Base-by-base conservation (phyloP, 2,888 invertebrate species). In the Gymnosoma rotundatum region DNA sequence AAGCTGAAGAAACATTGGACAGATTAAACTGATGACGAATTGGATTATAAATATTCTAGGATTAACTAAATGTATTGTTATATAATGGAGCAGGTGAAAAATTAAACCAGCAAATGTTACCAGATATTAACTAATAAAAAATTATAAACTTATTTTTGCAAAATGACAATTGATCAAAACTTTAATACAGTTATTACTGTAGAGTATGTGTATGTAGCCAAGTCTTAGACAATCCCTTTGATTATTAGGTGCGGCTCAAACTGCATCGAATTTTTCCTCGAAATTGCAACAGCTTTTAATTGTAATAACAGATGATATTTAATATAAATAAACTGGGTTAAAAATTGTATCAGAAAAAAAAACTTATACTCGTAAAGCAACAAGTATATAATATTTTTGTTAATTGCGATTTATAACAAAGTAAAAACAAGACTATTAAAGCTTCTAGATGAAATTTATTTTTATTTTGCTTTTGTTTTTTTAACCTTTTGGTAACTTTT, bases 241-340 rank as follows among this genome's bases (percentile, higher is more conserved):
- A 42, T 38, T 78, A 64, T 70, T 54, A 78, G 80, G 84, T 69
- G 84, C 78, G 84, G 84, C 50, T 78, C 60, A 58, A 32, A 61
- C 80, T 72, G 20, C 2, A 69, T 45, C 9, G 42, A 21, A n/a
- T 12, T 1, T n/a, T 48, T 48, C 7, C 16, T 14, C 45, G 2
- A 14, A 63, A 73, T 61, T 25, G 42, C 38, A 67, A 76, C 72
- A 60, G 36, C 38, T 63, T 42, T 20, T 32, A 10, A 54, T n/a
- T 48, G 18, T 38, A 38, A 58, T 14, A 21, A 54, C 73, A 78
- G 81, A 78, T 78, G 80, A 60, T 81, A 81, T 80, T 73, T 80
- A 78, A 56, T 78, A 60, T 64, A 56, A 60, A 2, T 36, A 14
- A 74, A 70, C 38, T 67, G 25, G 80, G 54, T 81, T 78, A 78